A percentile compares a stretch with the other conserved stretches of the same genome.
Conservation (phyloP, 2,888 invertebrate species). For the Autographa pulchrina region DNA sequence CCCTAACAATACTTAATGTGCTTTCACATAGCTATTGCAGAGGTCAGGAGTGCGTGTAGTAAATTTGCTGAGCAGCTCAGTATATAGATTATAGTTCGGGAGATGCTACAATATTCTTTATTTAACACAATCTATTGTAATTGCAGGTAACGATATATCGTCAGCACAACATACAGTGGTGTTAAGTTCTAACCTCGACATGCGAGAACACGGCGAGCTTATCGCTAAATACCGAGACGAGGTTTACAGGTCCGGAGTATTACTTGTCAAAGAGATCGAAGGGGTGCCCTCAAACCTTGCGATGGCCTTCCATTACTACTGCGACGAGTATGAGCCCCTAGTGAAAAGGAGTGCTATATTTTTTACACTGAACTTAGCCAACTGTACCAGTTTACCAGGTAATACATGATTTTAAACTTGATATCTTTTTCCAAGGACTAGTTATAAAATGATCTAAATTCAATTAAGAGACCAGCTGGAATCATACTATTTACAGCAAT, state of each 20-base stretch:
- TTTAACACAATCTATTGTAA: background rate
- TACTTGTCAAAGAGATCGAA: slow-evolving; percentile 80
- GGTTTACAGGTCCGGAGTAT: slow-evolving; percentile 75
- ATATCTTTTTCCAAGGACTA: too few species aligned
- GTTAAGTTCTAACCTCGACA: slow-evolving; percentile 69
- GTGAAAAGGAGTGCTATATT: slow-evolving; percentile 84
- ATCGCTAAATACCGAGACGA: slow-evolving; percentile 73
- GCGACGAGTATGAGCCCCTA: slow-evolving; percentile 85
- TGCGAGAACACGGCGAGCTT: slow-evolving; percentile 76
- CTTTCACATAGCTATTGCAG: too few species aligned
- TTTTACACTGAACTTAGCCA: slow-evolving; percentile 80
- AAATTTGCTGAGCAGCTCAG: too few species aligned
- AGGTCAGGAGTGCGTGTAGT: too few species aligned
- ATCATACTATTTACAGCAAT: too few species aligned
- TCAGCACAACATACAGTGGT: slow-evolving; percentile 71
- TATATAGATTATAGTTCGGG: background rate
- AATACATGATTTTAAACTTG: slow-evolving; percentile 3
- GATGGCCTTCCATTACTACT: slow-evolving; percentile 87
- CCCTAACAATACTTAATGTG: too few species aligned
- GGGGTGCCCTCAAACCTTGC: slow-evolving; percentile 79
- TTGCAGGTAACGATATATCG: slow-evolving; percentile 76
- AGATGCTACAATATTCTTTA: too few species aligned
- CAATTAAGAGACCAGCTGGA: too few species aligned
- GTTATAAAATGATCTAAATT: too few species aligned
- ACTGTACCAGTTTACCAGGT: slow-evolving; percentile 73